Evolutionary conservation across 2,797 vertebrate species (phyloP), one percentile per base, ranked within the genome.

Genomic region (Crenuchus spilurus): DNA sequence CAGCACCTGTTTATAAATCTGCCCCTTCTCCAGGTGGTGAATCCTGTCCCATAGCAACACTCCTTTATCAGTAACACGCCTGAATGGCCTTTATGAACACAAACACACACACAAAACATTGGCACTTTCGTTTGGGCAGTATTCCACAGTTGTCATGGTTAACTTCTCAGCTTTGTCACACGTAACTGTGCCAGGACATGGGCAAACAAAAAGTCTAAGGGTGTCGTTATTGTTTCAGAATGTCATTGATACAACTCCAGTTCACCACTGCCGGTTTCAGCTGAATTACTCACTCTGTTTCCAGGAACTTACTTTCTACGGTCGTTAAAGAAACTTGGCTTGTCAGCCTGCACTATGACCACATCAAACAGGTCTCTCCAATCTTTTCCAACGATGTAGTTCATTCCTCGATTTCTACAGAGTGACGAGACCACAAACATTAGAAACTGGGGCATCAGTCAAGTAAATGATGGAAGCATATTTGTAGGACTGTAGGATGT

Each of bases 1-100:
- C n/a, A 42, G 37, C 67, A 99, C 98, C 97, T 99, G 98, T 86
- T 99, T 99, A 90, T 99, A 99, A 85, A 97, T 99, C 88, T 96
- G 92, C 74, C 97, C 98, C 81, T 99, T 99, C 84, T 98, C 95
- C 82, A 99, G 82, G 79, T 89, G 92, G 89, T 97, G 92, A 85
- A 99, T 99, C 87, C 95, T 93, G 90, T 99, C 97, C 98, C 98
- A 99, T 28, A 98, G 93, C 82, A 99, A 80, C 9, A 95, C 93
- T 1, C 96, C 97, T 85, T 93, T 95, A 86, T 98, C 94, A 31
- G 95, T 98, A 85, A 98, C 94, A 69, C 95, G 94, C 51, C 98
- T 93, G 88, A 99, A 99, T 0, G 98, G 98, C 83, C 98, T 99
- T 63, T 37, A 60, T 24, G 68, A n/a, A 52, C 0, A 33, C 2